These are phyloP conservation scores for Eupithecia subumbrata DNA, from an alignment of 2,888 invertebrate genomes.

Conservation along the genomic window DNA sequence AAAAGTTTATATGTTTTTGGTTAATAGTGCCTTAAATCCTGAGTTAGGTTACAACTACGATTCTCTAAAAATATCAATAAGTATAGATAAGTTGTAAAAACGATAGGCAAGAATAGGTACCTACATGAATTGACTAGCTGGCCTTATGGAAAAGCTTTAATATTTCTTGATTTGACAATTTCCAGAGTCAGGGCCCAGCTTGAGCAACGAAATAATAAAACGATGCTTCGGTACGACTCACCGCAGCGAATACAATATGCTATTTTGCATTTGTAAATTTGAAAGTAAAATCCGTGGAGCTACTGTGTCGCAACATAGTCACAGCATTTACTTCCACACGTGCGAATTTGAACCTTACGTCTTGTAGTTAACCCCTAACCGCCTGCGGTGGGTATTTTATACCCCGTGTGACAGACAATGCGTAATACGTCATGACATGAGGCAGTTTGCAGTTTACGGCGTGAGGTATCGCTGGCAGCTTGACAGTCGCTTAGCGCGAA, in stretches of 20 bases:
- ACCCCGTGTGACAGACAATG: slow-evolving; percentile 65
- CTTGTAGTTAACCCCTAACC: slow-evolving; percentile 43
- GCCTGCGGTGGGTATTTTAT: slow-evolving; percentile 35
- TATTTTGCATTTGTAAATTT: slow-evolving; percentile 77
- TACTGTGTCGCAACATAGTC: slow-evolving; percentile 80
- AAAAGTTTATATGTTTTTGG: no score
- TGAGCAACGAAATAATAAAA: slow-evolving; percentile 66
- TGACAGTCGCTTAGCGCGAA: slow-evolving; percentile 74
- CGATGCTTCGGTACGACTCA: slow-evolving; percentile 54
- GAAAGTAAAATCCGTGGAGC: slow-evolving; percentile 75
- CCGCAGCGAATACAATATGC: slow-evolving; percentile 75
- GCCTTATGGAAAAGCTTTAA: no score
- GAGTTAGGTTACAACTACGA: no score
- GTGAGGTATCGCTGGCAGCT: slow-evolving; percentile 75
- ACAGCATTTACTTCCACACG: slow-evolving; percentile 27
- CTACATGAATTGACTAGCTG: no score
- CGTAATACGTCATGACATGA: slow-evolving; percentile 74
- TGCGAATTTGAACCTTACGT: slow-evolving; percentile 47
- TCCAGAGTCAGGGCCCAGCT: slow-evolving; percentile 31
- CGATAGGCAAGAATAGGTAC: no score
- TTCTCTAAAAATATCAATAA: no score
- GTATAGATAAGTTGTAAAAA: no score
- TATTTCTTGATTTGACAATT: neutral
- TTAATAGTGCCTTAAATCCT: no score
- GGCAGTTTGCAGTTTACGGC: slow-evolving; percentile 64